phyloP scores from a whole-genome alignment of 2,113 vertebrate species.

The Etheostoma spectabile region DNA sequence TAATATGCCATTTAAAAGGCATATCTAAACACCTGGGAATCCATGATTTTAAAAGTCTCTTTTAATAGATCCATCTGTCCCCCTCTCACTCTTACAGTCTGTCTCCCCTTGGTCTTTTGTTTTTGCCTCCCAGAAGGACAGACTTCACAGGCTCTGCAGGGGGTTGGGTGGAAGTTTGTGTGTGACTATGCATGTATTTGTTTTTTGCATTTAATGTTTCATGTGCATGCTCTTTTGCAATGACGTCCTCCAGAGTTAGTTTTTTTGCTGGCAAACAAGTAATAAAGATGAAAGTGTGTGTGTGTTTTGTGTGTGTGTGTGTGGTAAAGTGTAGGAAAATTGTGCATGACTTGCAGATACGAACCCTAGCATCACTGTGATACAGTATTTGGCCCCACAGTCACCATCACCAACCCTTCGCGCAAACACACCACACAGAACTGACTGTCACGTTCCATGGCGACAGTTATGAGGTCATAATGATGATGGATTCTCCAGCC shows the following conservation, averaged over 20 bases:
- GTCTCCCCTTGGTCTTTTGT: neutral
- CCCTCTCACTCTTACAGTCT: neutral
- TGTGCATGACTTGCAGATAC: neutral
- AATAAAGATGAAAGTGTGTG: neutral
- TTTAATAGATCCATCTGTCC: neutral
- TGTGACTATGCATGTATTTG: slow-evolving; percentile 47
- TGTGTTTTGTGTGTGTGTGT: neutral
- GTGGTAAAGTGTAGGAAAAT: neutral
- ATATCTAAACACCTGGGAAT: no score
- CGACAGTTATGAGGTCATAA: slow-evolving; percentile 56
- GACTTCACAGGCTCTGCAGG: slow-evolving; percentile 38
- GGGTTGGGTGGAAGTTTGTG: slow-evolving; percentile 41
- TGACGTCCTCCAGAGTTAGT: slow-evolving; percentile 22
- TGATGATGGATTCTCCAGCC: slow-evolving; percentile 49
- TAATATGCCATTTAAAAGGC: no score
- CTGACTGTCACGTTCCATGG: slow-evolving; percentile 22
- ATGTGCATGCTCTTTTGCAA: slow-evolving; percentile 27
- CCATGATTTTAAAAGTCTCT: neutral
- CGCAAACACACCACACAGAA: neutral
- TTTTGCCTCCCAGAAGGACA: slow-evolving; percentile 16
- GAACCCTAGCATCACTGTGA: neutral
- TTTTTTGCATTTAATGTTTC: slow-evolving; percentile 23
- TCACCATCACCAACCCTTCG: neutral
- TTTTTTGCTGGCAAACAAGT: neutral
- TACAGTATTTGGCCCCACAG: neutral